Evolutionary conservation across 1,140 invertebrate species (phyloP).

Genomic region (Andricus grossulariae): DNA sequence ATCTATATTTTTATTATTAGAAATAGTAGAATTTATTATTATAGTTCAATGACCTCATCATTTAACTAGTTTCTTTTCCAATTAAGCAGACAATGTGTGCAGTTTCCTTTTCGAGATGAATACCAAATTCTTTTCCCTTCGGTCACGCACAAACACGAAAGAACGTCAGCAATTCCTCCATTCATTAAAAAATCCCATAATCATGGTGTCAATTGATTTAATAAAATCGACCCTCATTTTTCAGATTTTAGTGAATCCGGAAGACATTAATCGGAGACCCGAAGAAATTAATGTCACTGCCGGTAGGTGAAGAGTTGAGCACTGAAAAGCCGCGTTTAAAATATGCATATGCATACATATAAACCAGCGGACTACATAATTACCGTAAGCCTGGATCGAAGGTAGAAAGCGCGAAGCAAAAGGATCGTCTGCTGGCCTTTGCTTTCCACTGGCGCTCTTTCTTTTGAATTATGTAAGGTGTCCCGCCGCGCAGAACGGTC

Average conservation of each 20-base stretch:
- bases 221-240: background rate
- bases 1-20: no score
- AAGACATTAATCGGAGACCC: background rate
- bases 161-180: no score
- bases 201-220: background rate
- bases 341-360: background rate
- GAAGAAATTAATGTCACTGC: background rate
- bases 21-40: no score
- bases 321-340: background rate
- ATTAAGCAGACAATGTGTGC: no score
- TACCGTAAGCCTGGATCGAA: conserved; percentile 65
- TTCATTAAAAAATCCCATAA: background rate
- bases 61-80: no score
- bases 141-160: no score
- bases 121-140: no score
- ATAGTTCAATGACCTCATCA: no score
- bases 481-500: conserved; percentile 51
- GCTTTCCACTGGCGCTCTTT: conserved; percentile 68
- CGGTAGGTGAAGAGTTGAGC: background rate
- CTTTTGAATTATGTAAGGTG: conserved; percentile 66
- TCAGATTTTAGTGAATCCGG: background rate
- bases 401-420: conserved; percentile 68
- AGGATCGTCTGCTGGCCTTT: conserved; percentile 73
- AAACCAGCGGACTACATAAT: conserved; percentile 60
- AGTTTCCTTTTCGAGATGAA: no score